A percentile compares a stretch with the other conserved stretches of the same genome.
These are phyloP conservation scores for Pollicipes pollicipes DNA, from an alignment of 1,140 invertebrate genomes.

Conservation along the genomic window DNA sequence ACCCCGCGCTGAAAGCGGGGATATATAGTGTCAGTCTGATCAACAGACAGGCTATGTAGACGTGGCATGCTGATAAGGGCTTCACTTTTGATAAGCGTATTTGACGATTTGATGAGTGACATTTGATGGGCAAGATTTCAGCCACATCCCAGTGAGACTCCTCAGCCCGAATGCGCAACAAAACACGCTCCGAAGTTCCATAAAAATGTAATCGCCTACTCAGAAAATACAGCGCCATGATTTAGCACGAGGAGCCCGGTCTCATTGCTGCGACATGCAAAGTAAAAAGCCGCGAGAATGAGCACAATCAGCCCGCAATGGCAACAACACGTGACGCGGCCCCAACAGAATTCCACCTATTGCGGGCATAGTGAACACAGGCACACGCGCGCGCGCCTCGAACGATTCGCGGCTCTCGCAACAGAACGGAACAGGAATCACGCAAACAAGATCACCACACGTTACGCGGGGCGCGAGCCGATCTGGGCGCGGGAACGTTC, in stretches of 20 bases:
- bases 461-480: no score
- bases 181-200: background rate
- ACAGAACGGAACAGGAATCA: background rate
- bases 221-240: background rate
- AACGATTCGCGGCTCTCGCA: background rate
- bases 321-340: background rate
- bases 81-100: no score
- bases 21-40: no score
- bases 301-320: background rate
- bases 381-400: background rate
- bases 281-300: background rate
- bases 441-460: background rate
- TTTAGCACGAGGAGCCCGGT: background rate
- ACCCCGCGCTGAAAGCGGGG: no score
- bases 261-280: background rate
- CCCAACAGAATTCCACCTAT: background rate
- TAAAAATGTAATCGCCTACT: background rate
- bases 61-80: no score
- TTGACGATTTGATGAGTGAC: no score
- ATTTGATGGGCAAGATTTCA: no score
- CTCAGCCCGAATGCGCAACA: no score
- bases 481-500: background rate
- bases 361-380: no score
- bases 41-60: no score
- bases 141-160: no score